A percentile compares a stretch with the other conserved stretches of the same genome.
Evolutionary conservation across 2,888 invertebrate genomes (phyloP).

Genomic region (Ophioninae sp.): DNA sequence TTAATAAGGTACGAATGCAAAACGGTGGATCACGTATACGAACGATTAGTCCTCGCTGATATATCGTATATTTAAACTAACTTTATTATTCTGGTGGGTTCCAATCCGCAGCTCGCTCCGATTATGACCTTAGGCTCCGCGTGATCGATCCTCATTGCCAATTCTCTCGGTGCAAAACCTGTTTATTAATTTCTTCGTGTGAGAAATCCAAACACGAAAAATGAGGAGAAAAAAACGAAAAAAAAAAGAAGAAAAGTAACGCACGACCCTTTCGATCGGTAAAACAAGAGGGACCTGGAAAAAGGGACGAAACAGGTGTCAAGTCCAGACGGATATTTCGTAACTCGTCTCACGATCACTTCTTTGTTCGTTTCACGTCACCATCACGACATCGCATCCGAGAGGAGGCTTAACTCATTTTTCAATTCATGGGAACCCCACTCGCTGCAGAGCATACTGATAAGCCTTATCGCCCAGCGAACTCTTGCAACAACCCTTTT

Average conservation of each 20-base stretch:
- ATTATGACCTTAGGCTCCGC: conserved; percentile 94
- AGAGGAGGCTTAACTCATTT: conserved; percentile 61
- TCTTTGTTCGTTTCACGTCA: conserved; percentile 14
- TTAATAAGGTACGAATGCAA: neutral
- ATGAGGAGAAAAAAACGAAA: neutral
- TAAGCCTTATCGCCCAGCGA: conserved; percentile 59
- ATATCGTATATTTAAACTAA: conserved; percentile 74
- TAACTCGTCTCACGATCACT: conserved; percentile 50
- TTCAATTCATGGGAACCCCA: conserved; percentile 60
- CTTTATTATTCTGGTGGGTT: conserved; percentile 91
- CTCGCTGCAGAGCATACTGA: conserved; percentile 61
- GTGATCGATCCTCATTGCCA: conserved; percentile 93
- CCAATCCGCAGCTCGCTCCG: conserved; percentile 94
- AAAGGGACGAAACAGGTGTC: neutral
- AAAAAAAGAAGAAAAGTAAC: conserved; percentile 5
- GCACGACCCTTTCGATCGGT: neutral
- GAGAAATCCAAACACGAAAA: conserved; percentile 2
- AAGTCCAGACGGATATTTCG: conserved; percentile 35
- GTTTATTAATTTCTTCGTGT: conserved; percentile 67
- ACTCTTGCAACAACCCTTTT: conserved; percentile 39
- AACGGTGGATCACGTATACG: neutral
- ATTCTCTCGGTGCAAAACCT: conserved; percentile 95
- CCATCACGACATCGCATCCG: conserved; percentile 8
- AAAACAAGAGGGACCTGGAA: neutral
- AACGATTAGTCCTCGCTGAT: neutral